Evolutionary conservation across 2,888 invertebrate genomes (phyloP), one percentile per base, ranked within the genome.

Genomic region (Thelaira solivaga): DNA sequence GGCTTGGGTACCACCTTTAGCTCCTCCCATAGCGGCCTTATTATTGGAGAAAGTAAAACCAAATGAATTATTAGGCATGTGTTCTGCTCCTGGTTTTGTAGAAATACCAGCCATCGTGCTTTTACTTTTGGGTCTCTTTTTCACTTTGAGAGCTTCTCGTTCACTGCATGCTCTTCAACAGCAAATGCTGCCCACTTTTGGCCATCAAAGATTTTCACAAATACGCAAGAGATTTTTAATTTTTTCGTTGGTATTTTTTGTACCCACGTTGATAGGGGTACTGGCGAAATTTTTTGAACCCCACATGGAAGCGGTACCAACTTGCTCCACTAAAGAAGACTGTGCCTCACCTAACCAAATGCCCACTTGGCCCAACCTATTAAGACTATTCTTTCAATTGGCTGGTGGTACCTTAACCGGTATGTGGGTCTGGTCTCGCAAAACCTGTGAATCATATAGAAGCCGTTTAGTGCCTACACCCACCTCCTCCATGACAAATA

Each of bases 1-100:
- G 1, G 94, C 96, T 1, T 97, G 97, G 97, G 95, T 95, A 74
- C 92, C 95, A 83, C 96, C 97, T 0, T 93, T 96, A 41, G 92
- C 95, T 10, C 93, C 96, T 84, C 95, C 96, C 13, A 95, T 96
- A 71, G 94, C 94, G 4, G 94, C 96, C 16, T 89, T 97, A 36
- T 93, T 96, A 31, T 91, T 96, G 84, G 92, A 94, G 29, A 92
- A 93, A 82, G 94, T 96, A 4, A 93, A 94, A 16, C 95, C 93
- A 1, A 93, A 94, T 83, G 95, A 96, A 86, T 88, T 96, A 80
- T 95, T 94, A 0, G 96, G 96, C 1, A 91, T 96, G 67, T 97
- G 97, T 85, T 94, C 93, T n/a, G 93, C 89, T 0, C 86, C 87
- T 0, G 89, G 88, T 1, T 89, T 89, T 64, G 88, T 88, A 1